A percentile compares a stretch with the other conserved stretches of the same genome.
phyloP scores from a whole-genome alignment of 2,888 invertebrate genomes.

The Steinernema scapterisci region DNA sequence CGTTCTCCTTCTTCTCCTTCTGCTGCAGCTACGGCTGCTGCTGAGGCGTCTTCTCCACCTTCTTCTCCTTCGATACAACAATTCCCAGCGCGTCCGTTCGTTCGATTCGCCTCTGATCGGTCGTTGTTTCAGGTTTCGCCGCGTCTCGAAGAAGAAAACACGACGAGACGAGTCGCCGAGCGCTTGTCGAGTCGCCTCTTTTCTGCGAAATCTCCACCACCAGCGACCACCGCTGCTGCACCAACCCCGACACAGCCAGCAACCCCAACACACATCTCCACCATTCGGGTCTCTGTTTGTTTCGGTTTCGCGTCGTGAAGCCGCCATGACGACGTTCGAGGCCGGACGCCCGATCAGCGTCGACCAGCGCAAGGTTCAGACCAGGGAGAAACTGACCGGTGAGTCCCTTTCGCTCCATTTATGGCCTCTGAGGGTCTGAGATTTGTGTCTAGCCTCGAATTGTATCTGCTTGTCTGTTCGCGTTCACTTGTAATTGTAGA shows the following conservation, averaged over 20 bases:
- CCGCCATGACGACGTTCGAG: conserved; percentile 26
- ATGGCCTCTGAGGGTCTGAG: too few relatives aligned
- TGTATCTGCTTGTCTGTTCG: too few relatives aligned
- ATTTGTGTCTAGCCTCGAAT: too few relatives aligned
- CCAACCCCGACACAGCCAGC: too few relatives aligned
- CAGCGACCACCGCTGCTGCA: not conserved
- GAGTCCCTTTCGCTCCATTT: not conserved
- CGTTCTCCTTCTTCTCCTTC: not conserved
- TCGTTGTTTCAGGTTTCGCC: conserved; percentile 30
- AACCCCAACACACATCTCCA: not conserved
- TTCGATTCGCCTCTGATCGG: conserved; percentile 7
- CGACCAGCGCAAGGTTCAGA: conserved; percentile 17
- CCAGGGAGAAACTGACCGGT: conserved; percentile 4
- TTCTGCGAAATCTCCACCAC: conserved; percentile 28
- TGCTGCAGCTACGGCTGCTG: not conserved
- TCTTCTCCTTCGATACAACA: not conserved
- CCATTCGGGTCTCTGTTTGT: conserved; percentile 18
- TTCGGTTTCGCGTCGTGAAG: conserved; percentile 28
- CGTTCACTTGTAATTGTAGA: too few relatives aligned
- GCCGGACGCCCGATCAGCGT: conserved; percentile 1
- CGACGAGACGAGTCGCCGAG: conserved; percentile 32
- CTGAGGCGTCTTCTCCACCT: not conserved
- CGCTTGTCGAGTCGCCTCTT: conserved; percentile 30
- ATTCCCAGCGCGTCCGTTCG: too few relatives aligned
- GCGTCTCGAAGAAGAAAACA: conserved; percentile 31